Evolutionary conservation across 2,797 vertebrate species (phyloP), one percentile per base, ranked within the genome.

Genomic region (Kryptopterus vitreolus): DNA sequence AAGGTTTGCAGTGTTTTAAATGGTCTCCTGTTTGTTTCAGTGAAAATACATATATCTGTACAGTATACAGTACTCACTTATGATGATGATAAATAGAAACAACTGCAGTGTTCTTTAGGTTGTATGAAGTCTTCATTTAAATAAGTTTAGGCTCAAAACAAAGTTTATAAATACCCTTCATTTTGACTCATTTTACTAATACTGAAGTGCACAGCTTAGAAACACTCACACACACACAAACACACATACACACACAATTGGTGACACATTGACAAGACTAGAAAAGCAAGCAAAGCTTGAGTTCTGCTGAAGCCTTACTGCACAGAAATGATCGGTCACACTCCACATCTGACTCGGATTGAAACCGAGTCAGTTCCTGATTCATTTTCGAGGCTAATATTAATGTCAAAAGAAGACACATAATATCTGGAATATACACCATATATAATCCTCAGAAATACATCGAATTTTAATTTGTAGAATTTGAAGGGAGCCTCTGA

Each of bases 201-300:
- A 50, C 15, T 70, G 15, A 70, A 26, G n/a, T 18, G 31, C 24
- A 70, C 3, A 20, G 3, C 15, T 43, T 43, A 43, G 20, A 8
- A 10, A 69, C 24, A 52, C 26, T 24, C 24, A 29, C 24, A 5
- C 43, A 43, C 38, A 43, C 35, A 38, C 33, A 66, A 3, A 38
- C 31, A 35, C 31, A 35, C 31, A 63, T 31, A 70, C 46, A 22
- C 26, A 22, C 4, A 31, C 48, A 50, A 70, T 70, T 26, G 29
- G 68, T 71, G 48, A 71, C 29, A 53, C 70, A 33, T 46, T 75
- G 61, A 46, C 59, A 50, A 43, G 35, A 20, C 46, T 3, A 74
- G 48, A 63, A 48, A 50, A 65, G 70, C 78, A 72, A 62, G 15
- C n/a, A 55, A 22, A 55, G 57, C 69, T 43, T 53, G 43, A 63